These are phyloP conservation scores for Hydropotes inermis DNA, from an alignment of 2,113 vertebrate species.

Conservation along the genomic window DNA sequence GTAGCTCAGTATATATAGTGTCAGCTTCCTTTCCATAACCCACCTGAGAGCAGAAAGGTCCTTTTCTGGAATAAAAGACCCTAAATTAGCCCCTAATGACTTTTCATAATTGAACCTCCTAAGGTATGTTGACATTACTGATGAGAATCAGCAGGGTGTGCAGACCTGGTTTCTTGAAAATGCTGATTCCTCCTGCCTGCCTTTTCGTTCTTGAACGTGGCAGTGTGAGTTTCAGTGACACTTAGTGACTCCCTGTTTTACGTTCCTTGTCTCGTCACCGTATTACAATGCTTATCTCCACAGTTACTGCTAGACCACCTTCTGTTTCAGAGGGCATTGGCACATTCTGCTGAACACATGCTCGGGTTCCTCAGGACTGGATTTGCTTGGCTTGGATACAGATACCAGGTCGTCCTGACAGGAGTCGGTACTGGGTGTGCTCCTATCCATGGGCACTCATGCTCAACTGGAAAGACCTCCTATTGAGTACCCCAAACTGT, in stretches of 20 bases:
- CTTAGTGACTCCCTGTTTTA: not conserved
- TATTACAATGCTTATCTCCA: not conserved
- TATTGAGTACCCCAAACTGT: not conserved
- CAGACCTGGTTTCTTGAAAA: not conserved
- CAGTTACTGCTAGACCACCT: not conserved
- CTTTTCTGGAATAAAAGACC: not conserved
- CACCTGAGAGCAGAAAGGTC: not conserved
- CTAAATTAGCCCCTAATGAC: not conserved
- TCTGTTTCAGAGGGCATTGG: not conserved
- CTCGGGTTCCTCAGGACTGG: not conserved
- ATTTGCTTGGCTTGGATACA: not conserved
- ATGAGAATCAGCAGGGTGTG: not conserved
- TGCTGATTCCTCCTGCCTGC: not conserved
- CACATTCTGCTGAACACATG: not conserved
- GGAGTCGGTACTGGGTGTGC: not conserved
- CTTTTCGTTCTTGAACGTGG: not conserved
- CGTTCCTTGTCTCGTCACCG: not conserved
- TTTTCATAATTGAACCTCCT: not conserved
- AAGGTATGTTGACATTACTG: not conserved
- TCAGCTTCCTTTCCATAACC: not conserved
- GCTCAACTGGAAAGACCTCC: not conserved
- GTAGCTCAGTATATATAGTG: accelerated
- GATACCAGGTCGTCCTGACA: not conserved
- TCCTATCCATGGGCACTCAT: not conserved
- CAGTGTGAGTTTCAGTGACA: not conserved